These are phyloP conservation scores for Mesaphorura yosii DNA, from an alignment of 1,140 invertebrate genomes.

Conservation along the genomic window DNA sequence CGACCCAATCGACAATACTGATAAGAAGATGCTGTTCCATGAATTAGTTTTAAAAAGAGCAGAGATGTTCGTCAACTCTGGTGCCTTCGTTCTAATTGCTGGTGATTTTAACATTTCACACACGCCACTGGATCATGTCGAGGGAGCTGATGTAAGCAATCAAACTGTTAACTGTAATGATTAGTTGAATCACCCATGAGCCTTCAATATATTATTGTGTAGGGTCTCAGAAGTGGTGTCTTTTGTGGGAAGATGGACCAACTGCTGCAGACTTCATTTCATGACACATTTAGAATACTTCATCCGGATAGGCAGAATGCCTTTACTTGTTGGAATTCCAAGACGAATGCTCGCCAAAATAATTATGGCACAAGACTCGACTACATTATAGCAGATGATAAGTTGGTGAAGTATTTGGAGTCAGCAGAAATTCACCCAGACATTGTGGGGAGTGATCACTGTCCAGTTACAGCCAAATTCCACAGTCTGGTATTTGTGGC, in stretches of 20 bases:
- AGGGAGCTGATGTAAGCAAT: slow-evolving; percentile 34
- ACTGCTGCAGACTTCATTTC: no score
- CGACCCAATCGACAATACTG: slow-evolving; percentile 34
- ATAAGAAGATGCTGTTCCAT: slow-evolving; percentile 44
- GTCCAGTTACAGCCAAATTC: slow-evolving; percentile 41
- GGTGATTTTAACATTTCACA: slow-evolving; percentile 47
- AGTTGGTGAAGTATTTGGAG: slow-evolving; percentile 34
- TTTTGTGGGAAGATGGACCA: neutral
- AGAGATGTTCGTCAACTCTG: slow-evolving; percentile 36
- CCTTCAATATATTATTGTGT: neutral
- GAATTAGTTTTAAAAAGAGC: slow-evolving; percentile 40
- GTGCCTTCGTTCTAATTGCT: slow-evolving; percentile 43
- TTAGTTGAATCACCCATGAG: neutral
- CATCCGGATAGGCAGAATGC: slow-evolving; percentile 39
- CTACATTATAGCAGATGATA: slow-evolving; percentile 42
- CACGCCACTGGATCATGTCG: slow-evolving; percentile 41
- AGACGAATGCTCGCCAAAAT: slow-evolving; percentile 40
- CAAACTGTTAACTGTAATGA: neutral
- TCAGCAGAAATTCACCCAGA: slow-evolving; percentile 39
- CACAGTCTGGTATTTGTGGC: slow-evolving; percentile 31
- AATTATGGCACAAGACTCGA: slow-evolving; percentile 49
- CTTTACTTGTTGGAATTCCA: slow-evolving; percentile 47
- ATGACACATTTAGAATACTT: slow-evolving; percentile 44
- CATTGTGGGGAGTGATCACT: slow-evolving; percentile 49
- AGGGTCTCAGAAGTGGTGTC: neutral